phyloP scores from a whole-genome alignment of 1,140 invertebrate species.

The Drosophila athabasca region DNA sequence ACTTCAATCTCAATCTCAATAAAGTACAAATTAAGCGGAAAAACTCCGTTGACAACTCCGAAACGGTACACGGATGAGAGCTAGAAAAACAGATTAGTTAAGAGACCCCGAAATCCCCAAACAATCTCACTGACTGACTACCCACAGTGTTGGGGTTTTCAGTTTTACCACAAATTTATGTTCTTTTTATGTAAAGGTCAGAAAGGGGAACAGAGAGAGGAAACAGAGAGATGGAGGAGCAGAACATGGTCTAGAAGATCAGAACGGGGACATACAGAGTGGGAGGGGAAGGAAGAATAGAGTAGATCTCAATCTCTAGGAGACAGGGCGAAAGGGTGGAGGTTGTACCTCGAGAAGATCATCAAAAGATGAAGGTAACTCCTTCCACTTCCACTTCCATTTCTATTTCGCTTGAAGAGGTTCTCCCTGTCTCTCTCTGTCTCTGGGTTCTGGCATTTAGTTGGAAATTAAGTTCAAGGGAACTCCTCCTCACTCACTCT shows the following conservation, averaged over 20 bases:
- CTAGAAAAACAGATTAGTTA: background rate
- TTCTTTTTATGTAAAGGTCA: conserved; percentile 20
- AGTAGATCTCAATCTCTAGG: too few species aligned
- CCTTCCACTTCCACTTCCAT: background rate
- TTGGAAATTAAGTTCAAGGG: conserved; percentile 57
- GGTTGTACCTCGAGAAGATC: background rate
- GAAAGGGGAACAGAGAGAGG: too few species aligned
- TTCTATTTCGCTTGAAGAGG: too few species aligned
- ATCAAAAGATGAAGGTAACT: conserved; percentile 4
- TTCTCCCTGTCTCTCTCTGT: background rate
- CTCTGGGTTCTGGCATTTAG: conserved; percentile 27
- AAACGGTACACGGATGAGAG: conserved; percentile 18
- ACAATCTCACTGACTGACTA: conserved; percentile 14
- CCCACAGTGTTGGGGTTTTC: conserved; percentile 1
- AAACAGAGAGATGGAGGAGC: too few species aligned
- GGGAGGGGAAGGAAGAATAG: background rate
- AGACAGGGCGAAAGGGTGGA: too few species aligned
- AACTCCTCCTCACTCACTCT: conserved; percentile 2
- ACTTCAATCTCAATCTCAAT: conserved; percentile 16
- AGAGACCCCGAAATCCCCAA: conserved; percentile 6
- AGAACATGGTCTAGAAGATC: too few species aligned
- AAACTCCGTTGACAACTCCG: conserved; percentile 13
- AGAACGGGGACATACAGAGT: too few species aligned
- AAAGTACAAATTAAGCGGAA: conserved; percentile 41
- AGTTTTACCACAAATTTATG: conserved; percentile 8